Conservation (phyloP, 1,140 invertebrate species). For the Drosophila sucinea region DNA sequence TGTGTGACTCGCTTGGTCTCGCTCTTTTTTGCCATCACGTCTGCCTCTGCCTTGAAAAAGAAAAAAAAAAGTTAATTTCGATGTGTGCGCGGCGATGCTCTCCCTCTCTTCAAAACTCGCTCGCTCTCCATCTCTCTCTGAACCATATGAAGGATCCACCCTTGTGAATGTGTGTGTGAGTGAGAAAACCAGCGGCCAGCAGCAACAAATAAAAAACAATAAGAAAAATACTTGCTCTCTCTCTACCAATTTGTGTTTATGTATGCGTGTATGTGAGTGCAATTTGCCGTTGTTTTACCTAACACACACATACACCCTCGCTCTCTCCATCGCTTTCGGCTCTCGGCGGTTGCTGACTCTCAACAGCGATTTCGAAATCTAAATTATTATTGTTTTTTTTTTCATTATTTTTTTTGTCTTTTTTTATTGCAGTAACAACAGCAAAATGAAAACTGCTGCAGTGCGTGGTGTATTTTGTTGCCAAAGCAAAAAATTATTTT, state of each 20-base stretch:
- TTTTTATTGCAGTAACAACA: slow-evolving; percentile 26
- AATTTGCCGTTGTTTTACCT: slow-evolving; percentile 15
- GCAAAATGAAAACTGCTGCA: slow-evolving; percentile 50
- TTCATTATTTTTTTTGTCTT: slow-evolving; percentile 14
- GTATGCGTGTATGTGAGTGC: slow-evolving; percentile 29
- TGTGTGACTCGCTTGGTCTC: slow-evolving; percentile 50
- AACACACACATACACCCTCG: slow-evolving; percentile 1
- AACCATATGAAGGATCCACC: slow-evolving; percentile 6
- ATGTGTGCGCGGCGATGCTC: slow-evolving; percentile 30
- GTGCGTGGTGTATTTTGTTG: slow-evolving; percentile 53
- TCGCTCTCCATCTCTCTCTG: not conserved
- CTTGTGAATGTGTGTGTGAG: slow-evolving; percentile 33
- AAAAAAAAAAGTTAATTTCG: slow-evolving; percentile 73
- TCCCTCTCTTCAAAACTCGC: slow-evolving; percentile 36
- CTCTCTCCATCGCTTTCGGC: not conserved
- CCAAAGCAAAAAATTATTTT: slow-evolving; percentile 53
- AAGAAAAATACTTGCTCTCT: slow-evolving; percentile 62
- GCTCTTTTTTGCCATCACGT: slow-evolving; percentile 45
- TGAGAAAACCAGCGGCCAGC: slow-evolving; percentile 33
- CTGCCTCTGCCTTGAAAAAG: slow-evolving; percentile 65
- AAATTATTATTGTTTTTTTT: slow-evolving; percentile 5
- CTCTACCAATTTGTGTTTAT: slow-evolving; percentile 37
- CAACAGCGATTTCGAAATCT: slow-evolving; percentile 57
- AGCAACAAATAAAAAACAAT: slow-evolving; percentile 77
- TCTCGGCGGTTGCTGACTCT: slow-evolving; percentile 37